A percentile compares a stretch with the other conserved stretches of the same genome.
phyloP scores from a whole-genome alignment of 2,888 invertebrate genomes.

The Drosophila kambysellisi region DNA sequence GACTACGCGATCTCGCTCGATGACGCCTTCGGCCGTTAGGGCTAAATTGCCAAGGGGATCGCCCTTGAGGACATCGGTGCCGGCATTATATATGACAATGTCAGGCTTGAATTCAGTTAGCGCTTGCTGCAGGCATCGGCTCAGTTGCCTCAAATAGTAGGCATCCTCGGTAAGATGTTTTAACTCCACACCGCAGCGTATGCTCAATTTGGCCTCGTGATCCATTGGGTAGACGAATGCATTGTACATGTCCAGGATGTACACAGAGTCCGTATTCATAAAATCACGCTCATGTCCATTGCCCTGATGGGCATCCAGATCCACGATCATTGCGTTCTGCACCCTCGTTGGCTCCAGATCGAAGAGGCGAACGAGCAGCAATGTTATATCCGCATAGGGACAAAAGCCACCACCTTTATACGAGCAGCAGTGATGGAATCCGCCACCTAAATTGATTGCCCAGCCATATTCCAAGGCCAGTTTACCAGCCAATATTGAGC shows the following conservation, averaged over 20 bases:
- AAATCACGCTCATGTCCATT: slow-evolving; percentile 95
- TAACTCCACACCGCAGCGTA: slow-evolving; percentile 90
- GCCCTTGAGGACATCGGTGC: slow-evolving; percentile 92
- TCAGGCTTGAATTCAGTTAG: slow-evolving; percentile 91
- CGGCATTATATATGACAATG: slow-evolving; percentile 96
- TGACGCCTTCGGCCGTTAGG: slow-evolving; percentile 92
- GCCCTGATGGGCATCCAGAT: slow-evolving; percentile 97
- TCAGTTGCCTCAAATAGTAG: slow-evolving; percentile 89
- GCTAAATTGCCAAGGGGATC: slow-evolving; percentile 91
- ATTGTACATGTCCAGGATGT: slow-evolving; percentile 95
- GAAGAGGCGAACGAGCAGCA: slow-evolving; percentile 90
- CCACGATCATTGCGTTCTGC: slow-evolving; percentile 93
- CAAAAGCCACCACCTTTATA: slow-evolving; percentile 94
- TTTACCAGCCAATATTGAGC: slow-evolving; percentile 93
- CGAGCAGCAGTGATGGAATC: slow-evolving; percentile 95
- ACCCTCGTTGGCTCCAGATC: slow-evolving; percentile 86
- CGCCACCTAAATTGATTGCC: slow-evolving; percentile 95
- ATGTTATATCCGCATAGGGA: slow-evolving; percentile 94
- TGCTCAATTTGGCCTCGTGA: slow-evolving; percentile 89
- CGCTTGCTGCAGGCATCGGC: slow-evolving; percentile 89
- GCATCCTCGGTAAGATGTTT: slow-evolving; percentile 88
- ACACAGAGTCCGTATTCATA: slow-evolving; percentile 89
- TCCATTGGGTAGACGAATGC: slow-evolving; percentile 92
- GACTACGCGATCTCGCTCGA: slow-evolving; percentile 93
- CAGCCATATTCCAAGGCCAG: slow-evolving; percentile 93